Percentiles rank a stretch among this genome's conserved stretches.
Conservation (phyloP, 2,888 invertebrate genomes). For the Bellardia pandia region DNA sequence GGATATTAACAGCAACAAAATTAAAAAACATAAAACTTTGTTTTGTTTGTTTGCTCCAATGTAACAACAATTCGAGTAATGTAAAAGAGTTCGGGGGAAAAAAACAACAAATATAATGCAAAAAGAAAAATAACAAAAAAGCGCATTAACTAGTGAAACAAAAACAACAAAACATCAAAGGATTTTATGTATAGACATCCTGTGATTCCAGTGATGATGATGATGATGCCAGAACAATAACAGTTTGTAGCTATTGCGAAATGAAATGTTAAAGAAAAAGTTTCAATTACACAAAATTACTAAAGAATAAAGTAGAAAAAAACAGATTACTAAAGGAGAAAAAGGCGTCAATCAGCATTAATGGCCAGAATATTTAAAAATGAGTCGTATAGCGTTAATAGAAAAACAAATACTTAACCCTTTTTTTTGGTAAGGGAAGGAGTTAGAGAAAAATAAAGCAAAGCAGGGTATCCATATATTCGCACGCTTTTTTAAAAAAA, state of each 20-base stretch:
- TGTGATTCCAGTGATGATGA: slow-evolving; percentile 63
- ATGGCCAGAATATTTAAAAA: slow-evolving; percentile 65
- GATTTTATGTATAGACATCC: slow-evolving; percentile 67
- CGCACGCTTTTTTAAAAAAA: slow-evolving; percentile 61
- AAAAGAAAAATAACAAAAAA: slow-evolving; percentile 50
- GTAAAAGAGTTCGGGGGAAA: slow-evolving; percentile 20
- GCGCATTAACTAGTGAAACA: slow-evolving; percentile 67
- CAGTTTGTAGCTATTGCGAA: slow-evolving; percentile 44
- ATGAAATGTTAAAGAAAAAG: slow-evolving; percentile 67
- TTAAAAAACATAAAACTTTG: slow-evolving; percentile 72
- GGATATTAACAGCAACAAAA: slow-evolving; percentile 67
- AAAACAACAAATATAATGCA: neutral
- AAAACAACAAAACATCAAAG: slow-evolving; percentile 68
- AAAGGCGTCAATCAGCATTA: slow-evolving; percentile 73
- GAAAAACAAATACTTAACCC: slow-evolving; percentile 69
- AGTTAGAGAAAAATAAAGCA: neutral
- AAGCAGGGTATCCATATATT: slow-evolving; percentile 39
- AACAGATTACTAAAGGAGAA: slow-evolving; percentile 11
- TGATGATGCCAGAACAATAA: slow-evolving; percentile 68
- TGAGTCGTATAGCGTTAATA: slow-evolving; percentile 47
- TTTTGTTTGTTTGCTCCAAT: slow-evolving; percentile 65
- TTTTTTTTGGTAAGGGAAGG: slow-evolving; percentile 42
- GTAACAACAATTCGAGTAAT: slow-evolving; percentile 62
- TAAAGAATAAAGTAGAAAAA: slow-evolving; percentile 15
- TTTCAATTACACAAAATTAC: slow-evolving; percentile 73